Percentiles rank a stretch among this genome's conserved stretches.
phyloP scores from a whole-genome alignment of 1,140 invertebrate species.

The Ceratina australensis region DNA sequence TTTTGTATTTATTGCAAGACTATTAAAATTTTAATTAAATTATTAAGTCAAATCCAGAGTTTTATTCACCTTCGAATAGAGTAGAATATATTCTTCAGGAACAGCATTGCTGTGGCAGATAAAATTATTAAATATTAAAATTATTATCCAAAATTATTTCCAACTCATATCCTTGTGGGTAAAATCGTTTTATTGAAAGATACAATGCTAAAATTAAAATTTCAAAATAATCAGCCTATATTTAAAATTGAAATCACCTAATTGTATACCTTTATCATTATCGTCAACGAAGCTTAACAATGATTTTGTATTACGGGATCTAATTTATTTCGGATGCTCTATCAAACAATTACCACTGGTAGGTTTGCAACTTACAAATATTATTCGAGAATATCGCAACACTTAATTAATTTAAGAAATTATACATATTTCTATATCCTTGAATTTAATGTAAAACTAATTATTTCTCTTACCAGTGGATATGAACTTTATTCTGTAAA shows the following conservation, averaged over 20 bases:
- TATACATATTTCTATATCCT: too few relatives aligned
- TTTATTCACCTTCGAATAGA: too few relatives aligned
- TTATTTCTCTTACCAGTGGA: background rate
- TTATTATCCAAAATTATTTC: background rate
- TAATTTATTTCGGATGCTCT: background rate
- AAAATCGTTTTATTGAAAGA: conserved; percentile 21
- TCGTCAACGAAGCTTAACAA: too few relatives aligned
- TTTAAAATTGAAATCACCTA: background rate
- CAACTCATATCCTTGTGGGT: background rate
- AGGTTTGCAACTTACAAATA: background rate
- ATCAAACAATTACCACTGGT: background rate
- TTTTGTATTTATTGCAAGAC: too few relatives aligned
- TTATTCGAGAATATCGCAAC: background rate
- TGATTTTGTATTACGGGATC: background rate
- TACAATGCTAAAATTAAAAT: conserved; percentile 8
- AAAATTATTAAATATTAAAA: too few relatives aligned
- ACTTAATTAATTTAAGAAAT: background rate
- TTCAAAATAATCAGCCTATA: background rate
- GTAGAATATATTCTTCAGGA: background rate
- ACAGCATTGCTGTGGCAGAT: background rate
- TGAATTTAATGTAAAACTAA: background rate
- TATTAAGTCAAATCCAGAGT: too few relatives aligned
- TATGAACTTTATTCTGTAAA: background rate
- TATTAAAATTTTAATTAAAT: too few relatives aligned
- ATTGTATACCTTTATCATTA: background rate